phyloP scores from a whole-genome alignment of 2,888 invertebrate genomes.

The Chalcosyrphus nemorum region DNA sequence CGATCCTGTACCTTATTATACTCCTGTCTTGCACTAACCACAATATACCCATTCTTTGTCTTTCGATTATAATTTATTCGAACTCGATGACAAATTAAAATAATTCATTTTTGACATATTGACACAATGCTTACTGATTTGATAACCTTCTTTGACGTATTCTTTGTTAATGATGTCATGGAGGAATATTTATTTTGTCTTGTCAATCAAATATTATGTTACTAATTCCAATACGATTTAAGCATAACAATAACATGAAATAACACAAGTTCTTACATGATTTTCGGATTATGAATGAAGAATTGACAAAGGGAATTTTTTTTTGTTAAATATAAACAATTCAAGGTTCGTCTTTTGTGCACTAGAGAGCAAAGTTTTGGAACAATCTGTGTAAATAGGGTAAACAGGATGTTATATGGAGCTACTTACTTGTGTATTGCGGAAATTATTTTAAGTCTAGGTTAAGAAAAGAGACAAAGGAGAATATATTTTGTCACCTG shows the following conservation, averaged over 20 bases:
- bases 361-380: too few relatives aligned
- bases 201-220: slow-evolving; percentile 38
- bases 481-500: too few relatives aligned
- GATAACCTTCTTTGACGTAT: slow-evolving; percentile 2
- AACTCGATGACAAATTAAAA: neutral
- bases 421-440: too few relatives aligned
- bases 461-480: too few relatives aligned
- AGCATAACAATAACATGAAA: slow-evolving; percentile 16
- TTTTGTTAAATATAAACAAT: too few relatives aligned
- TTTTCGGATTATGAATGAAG: neutral
- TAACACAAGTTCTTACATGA: neutral
- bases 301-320: too few relatives aligned
- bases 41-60: neutral
- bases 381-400: too few relatives aligned
- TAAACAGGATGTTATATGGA: too few relatives aligned
- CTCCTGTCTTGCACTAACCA: too few relatives aligned
- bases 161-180: slow-evolving; percentile 48
- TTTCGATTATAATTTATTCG: neutral
- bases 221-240: slow-evolving; percentile 6
- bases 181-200: slow-evolving; percentile 39
- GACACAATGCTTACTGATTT: slow-evolving; percentile 14
- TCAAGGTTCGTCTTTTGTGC: neutral
- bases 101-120: slow-evolving; percentile 37
- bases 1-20: too few relatives aligned
- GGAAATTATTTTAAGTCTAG: too few relatives aligned